phyloP scores from a whole-genome alignment of 2,888 invertebrate genomes.

The Cephonodes hylas region DNA sequence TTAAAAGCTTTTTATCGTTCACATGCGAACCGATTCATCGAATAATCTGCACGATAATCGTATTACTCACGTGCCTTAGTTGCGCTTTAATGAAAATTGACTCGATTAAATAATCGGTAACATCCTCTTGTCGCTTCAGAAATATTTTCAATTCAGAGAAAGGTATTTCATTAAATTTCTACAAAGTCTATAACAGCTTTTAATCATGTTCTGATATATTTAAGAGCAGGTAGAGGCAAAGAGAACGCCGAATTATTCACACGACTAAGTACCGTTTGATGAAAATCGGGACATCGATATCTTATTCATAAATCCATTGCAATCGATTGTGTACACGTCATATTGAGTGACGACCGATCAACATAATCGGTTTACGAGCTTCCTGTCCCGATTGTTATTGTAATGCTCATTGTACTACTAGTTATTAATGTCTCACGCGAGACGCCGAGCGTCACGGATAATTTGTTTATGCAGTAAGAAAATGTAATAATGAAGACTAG shows the following conservation, averaged over 20 bases:
- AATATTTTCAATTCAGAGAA: background rate
- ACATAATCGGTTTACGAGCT: conserved; percentile 75
- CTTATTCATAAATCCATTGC: conserved; percentile 65
- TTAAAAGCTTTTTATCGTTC: conserved; percentile 9
- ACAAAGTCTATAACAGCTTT: background rate
- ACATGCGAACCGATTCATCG: conserved; percentile 4
- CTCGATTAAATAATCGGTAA: conserved; percentile 11
- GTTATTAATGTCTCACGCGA: conserved; percentile 66
- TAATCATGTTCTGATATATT: background rate
- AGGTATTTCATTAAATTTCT: background rate
- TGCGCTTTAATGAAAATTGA: conserved; percentile 8
- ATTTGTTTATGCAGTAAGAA: conserved; percentile 30
- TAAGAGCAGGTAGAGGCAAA: conserved; percentile 11
- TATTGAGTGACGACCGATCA: conserved; percentile 70
- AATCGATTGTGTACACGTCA: conserved; percentile 68
- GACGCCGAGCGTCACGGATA: conserved; percentile 50
- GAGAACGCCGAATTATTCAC: conserved; percentile 34
- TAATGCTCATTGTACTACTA: conserved; percentile 68
- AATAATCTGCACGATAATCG: conserved; percentile 3
- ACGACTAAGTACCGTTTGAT: conserved; percentile 49
- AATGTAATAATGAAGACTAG: conserved; percentile 46
- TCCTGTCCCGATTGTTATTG: conserved; percentile 72
- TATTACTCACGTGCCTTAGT: conserved; percentile 1
- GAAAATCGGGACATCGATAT: conserved; percentile 60
- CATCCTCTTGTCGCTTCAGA: conserved; percentile 8